Conservation (phyloP, 2,888 invertebrate species). For the Protophormia terraenovae region DNA sequence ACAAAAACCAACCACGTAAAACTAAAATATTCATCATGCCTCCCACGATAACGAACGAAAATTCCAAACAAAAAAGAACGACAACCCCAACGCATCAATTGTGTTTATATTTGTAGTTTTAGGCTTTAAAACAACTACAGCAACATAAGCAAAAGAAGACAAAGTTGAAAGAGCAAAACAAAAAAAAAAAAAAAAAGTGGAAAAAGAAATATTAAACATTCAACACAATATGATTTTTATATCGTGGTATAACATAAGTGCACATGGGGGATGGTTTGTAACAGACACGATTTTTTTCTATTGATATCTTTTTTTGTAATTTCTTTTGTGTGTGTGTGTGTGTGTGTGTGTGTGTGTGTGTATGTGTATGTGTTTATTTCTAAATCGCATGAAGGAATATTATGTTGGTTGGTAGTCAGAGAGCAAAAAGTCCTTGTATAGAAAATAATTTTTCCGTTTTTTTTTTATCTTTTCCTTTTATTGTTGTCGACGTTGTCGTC, state of each 20-base stretch:
- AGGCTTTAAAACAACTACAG: constrained; percentile 23
- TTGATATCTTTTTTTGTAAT: background rate
- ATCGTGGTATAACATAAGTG: too few species aligned
- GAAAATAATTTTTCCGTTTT: constrained; percentile 6
- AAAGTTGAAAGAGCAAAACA: background rate
- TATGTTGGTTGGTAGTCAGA: too few species aligned
- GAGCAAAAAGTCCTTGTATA: background rate
- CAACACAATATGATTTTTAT: constrained; percentile 57
- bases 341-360: background rate
- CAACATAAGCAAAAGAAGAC: background rate
- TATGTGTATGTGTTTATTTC: constrained; percentile 16
- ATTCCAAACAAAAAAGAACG: constrained; percentile 10
- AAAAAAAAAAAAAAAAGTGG: background rate
- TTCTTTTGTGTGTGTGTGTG: background rate
- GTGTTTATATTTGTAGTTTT: constrained; percentile 42
- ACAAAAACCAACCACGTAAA: constrained; percentile 20
- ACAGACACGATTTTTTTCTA: constrained; percentile 38
- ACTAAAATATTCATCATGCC: constrained; percentile 20
- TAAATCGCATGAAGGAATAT: background rate
- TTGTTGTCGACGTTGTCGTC: background rate
- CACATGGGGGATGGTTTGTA: constrained; percentile 50
- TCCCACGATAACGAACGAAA: constrained; percentile 10
- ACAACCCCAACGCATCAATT: constrained; percentile 1
- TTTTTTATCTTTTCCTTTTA: background rate
- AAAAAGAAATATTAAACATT: constrained; percentile 36